A percentile compares a stretch with the other conserved stretches of the same genome.
Conservation (phyloP, 2,113 vertebrate genomes). For the Cryptomyrus ogoouensis region DNA sequence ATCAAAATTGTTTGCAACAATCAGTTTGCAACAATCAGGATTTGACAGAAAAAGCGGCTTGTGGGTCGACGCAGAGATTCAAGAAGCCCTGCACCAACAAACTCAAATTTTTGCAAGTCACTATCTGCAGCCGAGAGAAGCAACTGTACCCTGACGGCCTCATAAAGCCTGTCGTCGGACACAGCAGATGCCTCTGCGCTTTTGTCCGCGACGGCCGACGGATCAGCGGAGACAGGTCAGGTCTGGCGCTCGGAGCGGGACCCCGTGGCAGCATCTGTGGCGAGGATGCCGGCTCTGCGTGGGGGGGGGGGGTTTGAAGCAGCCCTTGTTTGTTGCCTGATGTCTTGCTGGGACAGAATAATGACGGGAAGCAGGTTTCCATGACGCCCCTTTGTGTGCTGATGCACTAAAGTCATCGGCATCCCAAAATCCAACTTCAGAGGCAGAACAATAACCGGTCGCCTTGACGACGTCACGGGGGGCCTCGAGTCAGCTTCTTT, state of each 20-base stretch:
- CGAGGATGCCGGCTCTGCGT: background rate
- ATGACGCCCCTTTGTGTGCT: background rate
- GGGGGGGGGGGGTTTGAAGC: background rate
- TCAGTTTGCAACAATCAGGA: background rate
- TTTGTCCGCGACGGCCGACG: too few relatives aligned
- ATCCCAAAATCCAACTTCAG: background rate
- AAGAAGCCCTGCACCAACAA: background rate
- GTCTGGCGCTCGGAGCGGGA: background rate
- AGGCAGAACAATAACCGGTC: background rate
- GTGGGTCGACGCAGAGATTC: background rate
- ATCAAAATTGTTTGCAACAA: background rate
- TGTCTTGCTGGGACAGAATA: conserved; percentile 51
- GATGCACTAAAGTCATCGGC: background rate
- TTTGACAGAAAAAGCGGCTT: background rate
- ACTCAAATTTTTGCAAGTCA: background rate
- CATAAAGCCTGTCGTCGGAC: background rate
- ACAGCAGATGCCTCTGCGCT: background rate
- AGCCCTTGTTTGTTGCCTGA: conserved; percentile 42
- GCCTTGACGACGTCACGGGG: background rate
- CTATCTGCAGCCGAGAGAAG: background rate
- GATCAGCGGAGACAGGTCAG: background rate
- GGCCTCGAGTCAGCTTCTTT: background rate
- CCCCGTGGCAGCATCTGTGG: background rate
- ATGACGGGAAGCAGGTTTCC: conserved; percentile 49
- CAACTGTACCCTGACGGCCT: background rate